Evolutionary conservation across 2,797 vertebrate species (phyloP), one percentile per base, ranked within the genome.

Genomic region (Coregonus ussuriensis): DNA sequence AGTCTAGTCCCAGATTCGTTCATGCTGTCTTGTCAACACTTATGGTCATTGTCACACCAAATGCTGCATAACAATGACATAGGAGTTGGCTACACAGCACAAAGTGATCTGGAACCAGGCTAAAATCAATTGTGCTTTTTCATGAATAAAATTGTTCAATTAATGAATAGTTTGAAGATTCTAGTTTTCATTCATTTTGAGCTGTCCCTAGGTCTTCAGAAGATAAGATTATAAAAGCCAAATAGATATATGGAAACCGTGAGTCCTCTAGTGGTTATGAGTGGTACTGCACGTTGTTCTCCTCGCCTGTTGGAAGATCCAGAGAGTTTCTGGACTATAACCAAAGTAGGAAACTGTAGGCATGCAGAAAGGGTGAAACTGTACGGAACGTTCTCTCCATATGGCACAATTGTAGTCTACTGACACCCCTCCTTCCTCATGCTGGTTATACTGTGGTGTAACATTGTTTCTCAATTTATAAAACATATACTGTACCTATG

Each of bases 251-350:
- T 18, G 16, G 70, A 2, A 47, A 72, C 14, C 78, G 0, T 6
- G 71, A 11, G 79, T 52, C 83, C 78, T 78, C 84, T 86, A 62
- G 69, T 63, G 87, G 35, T 29, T 14, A 31, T 25, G 75, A 68
- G 0, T n/a, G 0, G 74, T 74, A 87, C 33, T 80, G 31, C 84
- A 90, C 14, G 25, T 77, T 87, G 79, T 89, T 88, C 87, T 84
- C 78, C 53, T 4, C 5, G 31, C 47, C 53, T 7, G 25, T 1
- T 25, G 59, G 11, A 63, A 25, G 21, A 63, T 63, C 9, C 59
- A 63, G 59, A 63, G 1, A 3, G 21, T 21, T 62, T 59, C n/a
- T n/a, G 18, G 56, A 21, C 18, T 59, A 59, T 6, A 59, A 59
- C n/a, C n/a, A 21, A n/a, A 59, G 56, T n/a, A 54, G 16, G 15